These are phyloP conservation scores for Drosophila oshimai DNA, from an alignment of 1,140 invertebrate species.

Conservation along the genomic window DNA sequence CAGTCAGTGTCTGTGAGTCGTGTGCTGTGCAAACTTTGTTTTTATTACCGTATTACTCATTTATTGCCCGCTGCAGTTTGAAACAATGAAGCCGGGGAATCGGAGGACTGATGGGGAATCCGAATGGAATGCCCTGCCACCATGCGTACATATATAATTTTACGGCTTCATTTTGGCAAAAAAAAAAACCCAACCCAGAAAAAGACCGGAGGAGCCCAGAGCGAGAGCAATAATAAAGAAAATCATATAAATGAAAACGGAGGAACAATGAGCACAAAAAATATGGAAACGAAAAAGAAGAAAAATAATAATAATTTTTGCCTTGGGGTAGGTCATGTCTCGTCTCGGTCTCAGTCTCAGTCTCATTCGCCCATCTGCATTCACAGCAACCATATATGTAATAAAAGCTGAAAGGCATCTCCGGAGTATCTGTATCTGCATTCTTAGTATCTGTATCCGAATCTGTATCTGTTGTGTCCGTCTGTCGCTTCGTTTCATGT, in stretches of 20 bases:
- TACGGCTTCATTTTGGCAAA: slow-evolving; percentile 63
- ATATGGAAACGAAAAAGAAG: slow-evolving; percentile 25
- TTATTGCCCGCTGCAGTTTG: slow-evolving; percentile 62
- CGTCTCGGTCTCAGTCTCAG: slow-evolving; percentile 25
- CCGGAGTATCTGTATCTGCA: slow-evolving; percentile 11
- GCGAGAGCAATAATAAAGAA: slow-evolving; percentile 45
- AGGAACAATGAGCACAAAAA: slow-evolving; percentile 12
- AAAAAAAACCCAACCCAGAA: slow-evolving; percentile 34
- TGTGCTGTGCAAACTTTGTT: slow-evolving; percentile 51
- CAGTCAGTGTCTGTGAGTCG: too few species aligned
- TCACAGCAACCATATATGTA: slow-evolving; percentile 43
- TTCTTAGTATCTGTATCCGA: slow-evolving; percentile 12
- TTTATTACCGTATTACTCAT: slow-evolving; percentile 64
- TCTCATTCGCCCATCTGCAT: slow-evolving; percentile 11
- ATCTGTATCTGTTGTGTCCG: slow-evolving; percentile 16
- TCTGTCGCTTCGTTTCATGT: slow-evolving; percentile 63
- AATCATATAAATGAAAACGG: slow-evolving; percentile 54
- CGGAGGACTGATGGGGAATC: background rate
- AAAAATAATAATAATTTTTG: slow-evolving; percentile 74
- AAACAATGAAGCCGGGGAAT: slow-evolving; percentile 44
- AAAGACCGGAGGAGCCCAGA: slow-evolving; percentile 49
- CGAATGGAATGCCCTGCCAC: slow-evolving; percentile 10
- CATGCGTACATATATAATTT: slow-evolving; percentile 62
- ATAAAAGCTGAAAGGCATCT: slow-evolving; percentile 66
- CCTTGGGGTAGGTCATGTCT: slow-evolving; percentile 74